Conservation (phyloP, 2,113 vertebrate genomes). For the Struthidea cinerea region DNA sequence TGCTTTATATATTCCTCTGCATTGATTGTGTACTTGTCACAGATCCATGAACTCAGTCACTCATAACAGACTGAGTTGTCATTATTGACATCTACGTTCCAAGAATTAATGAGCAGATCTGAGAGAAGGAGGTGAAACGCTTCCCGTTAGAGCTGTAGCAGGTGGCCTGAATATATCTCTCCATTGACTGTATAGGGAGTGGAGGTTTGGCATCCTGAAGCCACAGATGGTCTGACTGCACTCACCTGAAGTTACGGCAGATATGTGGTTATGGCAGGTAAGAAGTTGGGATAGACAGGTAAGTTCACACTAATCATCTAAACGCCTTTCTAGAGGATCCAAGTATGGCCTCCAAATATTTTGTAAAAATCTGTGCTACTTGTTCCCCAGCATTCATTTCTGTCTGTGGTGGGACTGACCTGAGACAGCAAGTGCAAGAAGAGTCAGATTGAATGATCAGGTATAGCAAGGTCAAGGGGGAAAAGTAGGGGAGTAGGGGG, state of each 20-base stretch:
- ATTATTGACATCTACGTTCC: background rate
- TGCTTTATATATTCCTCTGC: background rate
- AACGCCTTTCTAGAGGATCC: background rate
- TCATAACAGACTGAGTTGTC: background rate
- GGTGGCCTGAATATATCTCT: background rate
- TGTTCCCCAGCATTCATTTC: background rate
- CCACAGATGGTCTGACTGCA: background rate
- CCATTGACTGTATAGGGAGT: background rate
- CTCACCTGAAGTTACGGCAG: background rate
- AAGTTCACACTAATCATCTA: background rate
- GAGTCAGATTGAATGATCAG: background rate
- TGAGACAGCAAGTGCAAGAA: background rate
- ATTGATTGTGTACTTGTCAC: background rate
- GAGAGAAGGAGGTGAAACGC: background rate
- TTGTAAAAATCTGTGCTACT: background rate
- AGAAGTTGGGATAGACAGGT: background rate
- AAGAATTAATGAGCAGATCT: background rate
- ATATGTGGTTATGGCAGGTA: background rate
- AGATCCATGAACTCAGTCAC: background rate
- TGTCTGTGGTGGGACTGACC: background rate
- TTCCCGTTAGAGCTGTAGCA: background rate
- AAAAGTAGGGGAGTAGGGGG: background rate
- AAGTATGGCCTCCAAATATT: background rate
- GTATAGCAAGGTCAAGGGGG: background rate
- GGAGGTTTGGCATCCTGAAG: background rate